These are phyloP conservation scores for Ichneumoninae sp. DNA, from an alignment of 2,888 invertebrate genomes.

Conservation along the genomic window DNA sequence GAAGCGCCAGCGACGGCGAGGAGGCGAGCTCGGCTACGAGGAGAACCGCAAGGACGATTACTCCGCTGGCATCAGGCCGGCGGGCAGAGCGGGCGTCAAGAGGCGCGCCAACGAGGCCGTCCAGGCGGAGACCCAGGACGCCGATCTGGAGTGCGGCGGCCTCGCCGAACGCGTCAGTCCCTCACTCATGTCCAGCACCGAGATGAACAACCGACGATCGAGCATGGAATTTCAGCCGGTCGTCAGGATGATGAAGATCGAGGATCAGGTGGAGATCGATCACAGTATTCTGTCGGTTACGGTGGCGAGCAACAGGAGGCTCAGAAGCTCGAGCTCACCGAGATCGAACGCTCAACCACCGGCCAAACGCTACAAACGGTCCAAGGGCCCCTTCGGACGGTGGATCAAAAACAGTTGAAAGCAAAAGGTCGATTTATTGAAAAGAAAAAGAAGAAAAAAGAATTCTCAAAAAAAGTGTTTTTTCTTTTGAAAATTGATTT, in stretches of 20 bases:
- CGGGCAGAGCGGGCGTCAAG: constrained; percentile 28
- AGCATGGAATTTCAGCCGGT: constrained; percentile 87
- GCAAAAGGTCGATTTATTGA: constrained; percentile 32
- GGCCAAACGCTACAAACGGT: constrained; percentile 77
- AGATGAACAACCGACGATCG: constrained; percentile 80
- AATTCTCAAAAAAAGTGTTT: background rate
- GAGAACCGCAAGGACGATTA: constrained; percentile 74
- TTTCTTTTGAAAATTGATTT: constrained; percentile 8
- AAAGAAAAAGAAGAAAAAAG: constrained; percentile 26
- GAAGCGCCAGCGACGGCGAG: constrained; percentile 71
- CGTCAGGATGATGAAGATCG: constrained; percentile 88
- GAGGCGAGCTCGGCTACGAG: constrained; percentile 71
- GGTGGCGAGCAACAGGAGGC: constrained; percentile 81
- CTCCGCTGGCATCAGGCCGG: constrained; percentile 26
- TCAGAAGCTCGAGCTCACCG: constrained; percentile 82
- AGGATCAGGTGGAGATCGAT: constrained; percentile 83
- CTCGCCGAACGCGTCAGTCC: constrained; percentile 77
- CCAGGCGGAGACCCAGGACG: constrained; percentile 72
- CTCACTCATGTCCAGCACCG: constrained; percentile 72
- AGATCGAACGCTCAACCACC: constrained; percentile 76
- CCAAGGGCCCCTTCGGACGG: constrained; percentile 77
- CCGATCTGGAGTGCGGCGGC: constrained; percentile 74
- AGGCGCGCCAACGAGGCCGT: constrained; percentile 65
- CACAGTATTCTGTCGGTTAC: constrained; percentile 81
- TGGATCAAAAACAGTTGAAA: constrained; percentile 82